These are phyloP conservation scores for Rhingia campestris DNA, from an alignment of 2,888 invertebrate genomes.

Conservation along the genomic window DNA sequence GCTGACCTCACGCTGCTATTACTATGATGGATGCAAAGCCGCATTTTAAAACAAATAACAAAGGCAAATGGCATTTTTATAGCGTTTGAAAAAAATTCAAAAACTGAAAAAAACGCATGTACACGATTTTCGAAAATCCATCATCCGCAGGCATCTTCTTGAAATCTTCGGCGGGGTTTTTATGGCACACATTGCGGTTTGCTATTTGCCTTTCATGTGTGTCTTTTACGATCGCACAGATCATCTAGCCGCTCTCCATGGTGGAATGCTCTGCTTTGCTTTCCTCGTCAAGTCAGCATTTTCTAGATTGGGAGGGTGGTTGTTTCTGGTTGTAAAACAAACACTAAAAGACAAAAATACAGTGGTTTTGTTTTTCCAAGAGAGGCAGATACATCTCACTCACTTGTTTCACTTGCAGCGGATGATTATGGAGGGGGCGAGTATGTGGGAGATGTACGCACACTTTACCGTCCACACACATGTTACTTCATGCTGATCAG, in stretches of 20 bases:
- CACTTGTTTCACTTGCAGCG: constrained; percentile 23
- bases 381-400: constrained; percentile 57
- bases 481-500: constrained; percentile 39
- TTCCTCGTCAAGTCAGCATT: constrained; percentile 16
- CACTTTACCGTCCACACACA: constrained; percentile 28
- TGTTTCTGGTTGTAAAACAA: constrained; percentile 76
- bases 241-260: constrained; percentile 42
- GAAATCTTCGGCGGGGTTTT: constrained; percentile 58
- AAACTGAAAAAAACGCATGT: constrained; percentile 22
- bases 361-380: constrained; percentile 75
- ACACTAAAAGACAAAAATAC: constrained; percentile 71
- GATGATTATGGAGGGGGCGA: constrained; percentile 23
- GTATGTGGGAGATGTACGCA: constrained; percentile 29
- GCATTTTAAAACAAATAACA: constrained; percentile 74
- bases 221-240: constrained; percentile 69
- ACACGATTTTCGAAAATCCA: constrained; percentile 42
- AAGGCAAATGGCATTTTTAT: constrained; percentile 72
- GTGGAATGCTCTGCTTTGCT: constrained; percentile 9
- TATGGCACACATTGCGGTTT: constrained; percentile 71
- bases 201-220: constrained; percentile 72
- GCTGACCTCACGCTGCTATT: constrained; percentile 77
- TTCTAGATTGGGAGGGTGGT: constrained; percentile 68
- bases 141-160: constrained; percentile 51
- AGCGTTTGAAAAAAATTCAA: constrained; percentile 50
- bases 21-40: constrained; percentile 76